These are phyloP conservation scores for Malurus leucopterus DNA, from an alignment of 2,797 vertebrate species.

Conservation along the genomic window DNA sequence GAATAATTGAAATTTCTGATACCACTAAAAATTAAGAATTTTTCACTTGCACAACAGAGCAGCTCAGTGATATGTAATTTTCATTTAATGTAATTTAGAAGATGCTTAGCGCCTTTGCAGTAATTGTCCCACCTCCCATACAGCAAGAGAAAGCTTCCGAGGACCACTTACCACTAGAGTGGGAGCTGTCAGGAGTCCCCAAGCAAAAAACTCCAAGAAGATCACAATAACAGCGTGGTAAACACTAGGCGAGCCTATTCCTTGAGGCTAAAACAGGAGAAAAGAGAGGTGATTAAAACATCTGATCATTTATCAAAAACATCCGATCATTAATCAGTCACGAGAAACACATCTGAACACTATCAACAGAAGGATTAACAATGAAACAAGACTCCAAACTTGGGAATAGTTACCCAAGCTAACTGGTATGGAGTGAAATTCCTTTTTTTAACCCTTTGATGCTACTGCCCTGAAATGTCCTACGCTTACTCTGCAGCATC, in stretches of 20 bases:
- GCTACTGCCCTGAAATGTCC: background rate
- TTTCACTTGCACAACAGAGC: background rate
- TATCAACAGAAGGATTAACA: background rate
- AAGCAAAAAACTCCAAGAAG: conserved; percentile 96
- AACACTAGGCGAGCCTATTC: conserved; percentile 85
- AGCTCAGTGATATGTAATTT: background rate
- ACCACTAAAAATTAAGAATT: background rate
- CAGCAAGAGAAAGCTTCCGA: rapidly evolving
- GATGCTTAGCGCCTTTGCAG: background rate
- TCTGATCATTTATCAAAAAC: background rate
- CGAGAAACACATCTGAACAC: background rate
- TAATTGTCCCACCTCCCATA: background rate
- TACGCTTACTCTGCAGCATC: background rate
- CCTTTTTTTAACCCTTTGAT: background rate
- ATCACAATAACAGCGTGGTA: conserved; percentile 95
- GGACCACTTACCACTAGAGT: conserved; percentile 85
- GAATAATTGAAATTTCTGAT: background rate
- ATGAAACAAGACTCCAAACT: background rate
- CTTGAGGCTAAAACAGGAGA: conserved; percentile 75
- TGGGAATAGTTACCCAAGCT: background rate
- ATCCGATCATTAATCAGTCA: background rate
- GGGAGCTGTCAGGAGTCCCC: conserved; percentile 92
- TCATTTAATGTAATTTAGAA: background rate
- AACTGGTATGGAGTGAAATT: background rate
- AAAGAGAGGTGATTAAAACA: background rate